These are phyloP conservation scores for Leptopilina drosophilae DNA, from an alignment of 2,888 invertebrate species.

Conservation along the genomic window DNA sequence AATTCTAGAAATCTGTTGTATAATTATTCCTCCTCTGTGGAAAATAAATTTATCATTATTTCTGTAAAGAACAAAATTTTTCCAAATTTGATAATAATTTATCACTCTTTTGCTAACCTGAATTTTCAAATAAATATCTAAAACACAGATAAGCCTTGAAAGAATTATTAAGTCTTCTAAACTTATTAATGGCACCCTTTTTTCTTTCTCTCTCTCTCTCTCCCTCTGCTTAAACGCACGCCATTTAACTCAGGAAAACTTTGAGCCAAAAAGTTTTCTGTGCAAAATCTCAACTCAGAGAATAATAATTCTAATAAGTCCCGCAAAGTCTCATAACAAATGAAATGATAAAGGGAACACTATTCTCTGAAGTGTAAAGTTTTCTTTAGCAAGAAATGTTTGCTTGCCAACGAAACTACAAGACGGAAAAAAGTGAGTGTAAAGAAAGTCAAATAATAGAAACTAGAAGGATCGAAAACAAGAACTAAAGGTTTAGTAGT, in stretches of 20 bases:
- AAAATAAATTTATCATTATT: not conserved
- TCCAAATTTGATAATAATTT: too few relatives aligned
- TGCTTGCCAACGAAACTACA: not conserved
- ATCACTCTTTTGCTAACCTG: too few relatives aligned
- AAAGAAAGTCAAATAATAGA: slow-evolving; percentile 22
- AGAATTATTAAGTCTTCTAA: too few relatives aligned
- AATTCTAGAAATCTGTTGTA: not conserved
- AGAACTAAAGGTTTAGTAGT: slow-evolving; percentile 9
- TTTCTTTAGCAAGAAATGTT: not conserved
- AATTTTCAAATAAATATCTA: too few relatives aligned
- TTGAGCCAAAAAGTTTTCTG: not conserved
- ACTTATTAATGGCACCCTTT: not conserved
- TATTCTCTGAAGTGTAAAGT: slow-evolving; percentile 14
- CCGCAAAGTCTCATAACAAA: not conserved
- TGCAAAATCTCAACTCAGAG: not conserved
- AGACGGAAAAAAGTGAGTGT: not conserved
- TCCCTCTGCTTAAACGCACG: not conserved
- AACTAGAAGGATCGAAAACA: slow-evolving; percentile 6
- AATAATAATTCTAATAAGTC: slow-evolving; percentile 17
- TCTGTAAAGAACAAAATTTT: not conserved
- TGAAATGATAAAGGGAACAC: not conserved
- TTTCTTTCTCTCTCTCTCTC: not conserved
- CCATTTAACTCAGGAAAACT: not conserved
- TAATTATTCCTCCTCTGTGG: not conserved
- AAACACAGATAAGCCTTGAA: too few relatives aligned